Base-by-base conservation (phyloP, 2,797 vertebrate genomes). In the Microcaecilia unicolor region DNA sequence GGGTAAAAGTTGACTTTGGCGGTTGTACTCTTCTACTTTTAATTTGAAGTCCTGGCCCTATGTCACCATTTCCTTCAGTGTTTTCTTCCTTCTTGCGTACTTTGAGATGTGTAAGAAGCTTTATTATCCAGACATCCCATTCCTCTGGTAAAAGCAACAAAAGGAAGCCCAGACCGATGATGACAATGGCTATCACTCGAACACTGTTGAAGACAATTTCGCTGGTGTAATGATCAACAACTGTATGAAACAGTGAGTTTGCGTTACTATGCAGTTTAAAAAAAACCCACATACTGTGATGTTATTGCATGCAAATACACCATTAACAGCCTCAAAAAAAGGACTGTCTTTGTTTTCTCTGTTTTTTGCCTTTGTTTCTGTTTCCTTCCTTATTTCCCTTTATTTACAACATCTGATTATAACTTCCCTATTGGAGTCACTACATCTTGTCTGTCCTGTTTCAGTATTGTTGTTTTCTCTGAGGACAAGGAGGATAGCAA, bases 131-230 rank as follows among this genome's bases (percentile, higher is more conserved):
- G 68, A 89, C 85, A 19, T 98, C 94, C 94, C 94, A 98, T 64
- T 98, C 91, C 62, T 98, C 93, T 0, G 94, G 94, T 54, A 98
- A 65, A 40, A 97, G 87, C 67, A 98, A 67, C 64, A 98, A 88
- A 49, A 98, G 88, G 67, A 98, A 98, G 37, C 92, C 94, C 81
- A 98, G 76, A 72, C 91, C 91, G 25, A 98, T 97, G 69, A 96
- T 95, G 74, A 89, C 65, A 44, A 98, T 85, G 23, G 94, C 92
- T 1, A 97, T 91, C 57, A 97, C 86, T 19, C 94, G 88, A 53
- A 98, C 91, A 1, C 87, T 89, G 54, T 97, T 97, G 86, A 98
- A 97, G 67, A 87, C 58, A 25, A 97, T 93, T 62, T 90, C 85
- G 70, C 90, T 96, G 3, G 87, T 91, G 72, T 94, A 92, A 71